A percentile compares a stretch with the other conserved stretches of the same genome.
Evolutionary conservation across 2,113 vertebrate species (phyloP).

Genomic region (Oncorhynchus gorbuscha): DNA sequence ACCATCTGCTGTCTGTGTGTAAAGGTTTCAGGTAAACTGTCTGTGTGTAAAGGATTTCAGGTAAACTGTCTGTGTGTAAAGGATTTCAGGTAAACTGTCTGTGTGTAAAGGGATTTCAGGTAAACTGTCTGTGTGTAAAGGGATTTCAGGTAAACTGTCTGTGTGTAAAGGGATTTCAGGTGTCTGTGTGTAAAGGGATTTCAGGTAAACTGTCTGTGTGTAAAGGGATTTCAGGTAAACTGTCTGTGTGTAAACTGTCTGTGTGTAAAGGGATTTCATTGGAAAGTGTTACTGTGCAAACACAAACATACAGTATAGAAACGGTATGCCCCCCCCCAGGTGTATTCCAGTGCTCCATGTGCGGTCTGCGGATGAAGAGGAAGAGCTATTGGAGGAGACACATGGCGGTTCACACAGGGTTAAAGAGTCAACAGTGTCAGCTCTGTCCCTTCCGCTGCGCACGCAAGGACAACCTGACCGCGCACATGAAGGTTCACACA

Average conservation of each 20-base stretch:
- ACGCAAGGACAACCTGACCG: too few species aligned
- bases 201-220: neutral
- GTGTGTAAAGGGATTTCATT: neutral
- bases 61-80: neutral
- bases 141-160: neutral
- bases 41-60: neutral
- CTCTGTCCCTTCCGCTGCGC: neutral
- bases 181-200: neutral
- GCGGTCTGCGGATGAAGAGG: neutral
- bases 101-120: neutral
- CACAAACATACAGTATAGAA: too few species aligned
- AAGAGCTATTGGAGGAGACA: neutral
- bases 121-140: neutral
- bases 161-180: neutral
- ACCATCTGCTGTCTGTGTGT: neutral
- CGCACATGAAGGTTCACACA: too few species aligned
- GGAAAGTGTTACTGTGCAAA: neutral
- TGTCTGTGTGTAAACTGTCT: neutral
- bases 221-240: too few species aligned
- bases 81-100: neutral
- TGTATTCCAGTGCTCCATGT: neutral
- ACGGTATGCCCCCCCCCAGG: conserved; percentile 21
- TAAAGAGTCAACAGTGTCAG: neutral
- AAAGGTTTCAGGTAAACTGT: neutral
- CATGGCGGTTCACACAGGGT: neutral